A percentile compares a stretch with the other conserved stretches of the same genome.
Evolutionary conservation across 2,888 invertebrate species (phyloP).

Genomic region (Malthinus seriepunctatus): DNA sequence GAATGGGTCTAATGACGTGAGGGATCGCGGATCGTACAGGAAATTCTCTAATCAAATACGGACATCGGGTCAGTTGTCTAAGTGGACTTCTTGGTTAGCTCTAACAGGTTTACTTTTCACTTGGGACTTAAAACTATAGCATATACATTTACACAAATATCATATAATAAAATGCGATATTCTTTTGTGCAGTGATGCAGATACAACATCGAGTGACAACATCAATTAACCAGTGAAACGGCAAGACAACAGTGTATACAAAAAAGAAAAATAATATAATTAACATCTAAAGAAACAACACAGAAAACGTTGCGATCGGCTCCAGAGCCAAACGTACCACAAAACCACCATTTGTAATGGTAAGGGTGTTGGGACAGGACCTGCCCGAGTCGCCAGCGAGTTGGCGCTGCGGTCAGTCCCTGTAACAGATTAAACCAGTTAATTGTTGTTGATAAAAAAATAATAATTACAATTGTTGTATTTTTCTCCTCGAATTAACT

Average conservation of each 20-base stretch:
- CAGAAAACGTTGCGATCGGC: constrained; percentile 24
- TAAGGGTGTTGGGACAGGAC: constrained; percentile 48
- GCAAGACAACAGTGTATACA: constrained; percentile 40
- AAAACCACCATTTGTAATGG: constrained; percentile 54
- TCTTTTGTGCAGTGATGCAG: constrained; percentile 48
- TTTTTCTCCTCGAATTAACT: not conserved
- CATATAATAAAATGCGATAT: constrained; percentile 27
- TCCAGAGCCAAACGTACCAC: constrained; percentile 52
- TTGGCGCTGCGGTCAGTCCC: constrained; percentile 57
- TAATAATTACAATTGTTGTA: not conserved
- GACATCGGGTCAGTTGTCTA: constrained; percentile 45
- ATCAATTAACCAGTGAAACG: constrained; percentile 47
- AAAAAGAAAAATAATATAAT: constrained; percentile 30
- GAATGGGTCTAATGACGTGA: constrained; percentile 46
- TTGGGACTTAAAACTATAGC: constrained; percentile 32
- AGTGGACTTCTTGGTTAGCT: constrained; percentile 43
- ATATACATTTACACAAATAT: constrained; percentile 28
- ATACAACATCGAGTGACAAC: constrained; percentile 50
- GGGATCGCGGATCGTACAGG: constrained; percentile 45
- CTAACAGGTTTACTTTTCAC: constrained; percentile 41
- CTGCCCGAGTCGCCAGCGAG: constrained; percentile 54
- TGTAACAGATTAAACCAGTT: constrained; percentile 54
- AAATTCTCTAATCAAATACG: constrained; percentile 51
- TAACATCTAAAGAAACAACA: constrained; percentile 26
- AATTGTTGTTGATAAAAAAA: constrained; percentile 28